Evolutionary conservation across 2,888 invertebrate species (phyloP), one percentile per base, ranked within the genome.

Genomic region (Teleogryllus oceanicus): DNA sequence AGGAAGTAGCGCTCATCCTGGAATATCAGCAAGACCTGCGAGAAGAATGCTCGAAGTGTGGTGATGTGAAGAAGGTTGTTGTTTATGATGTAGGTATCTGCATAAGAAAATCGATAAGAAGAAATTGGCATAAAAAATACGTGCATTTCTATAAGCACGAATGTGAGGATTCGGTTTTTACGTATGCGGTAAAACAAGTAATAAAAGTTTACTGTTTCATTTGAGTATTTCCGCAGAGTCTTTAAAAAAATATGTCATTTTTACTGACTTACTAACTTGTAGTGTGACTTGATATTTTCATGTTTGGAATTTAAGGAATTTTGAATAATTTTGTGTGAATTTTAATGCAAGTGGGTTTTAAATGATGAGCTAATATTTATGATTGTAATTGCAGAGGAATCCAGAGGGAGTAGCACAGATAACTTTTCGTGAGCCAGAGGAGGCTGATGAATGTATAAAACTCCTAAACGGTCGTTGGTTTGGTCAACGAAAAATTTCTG

Each of bases 321-420:
- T n/a, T n/a, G 37, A 37, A 37, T 37, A 5, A 37, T 37, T 37
- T 37, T 37, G 37, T 37, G 8, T 37, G 8, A 5, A 37, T 37
- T 37, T 37, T 37, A 37, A 37, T 37, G 37, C 8, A 37, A 37
- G 5, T 37, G 37, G 37, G 8, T 37, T 37, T 8, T 13, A 62
- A 62, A 0, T 62, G n/a, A 62, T 62, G 1, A 62, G 4, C 12
- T 8, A 62, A 62, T 13, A 62, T 16, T 16, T 62, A 16, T 62
- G 0, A 62, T 62, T 62, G 62, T 62, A n/a, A 84, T 85, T 84
- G 76, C 86, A 94, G 93, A 89, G 96, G 83, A 95, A 99, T 89
- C 94, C 95, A 0, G 98, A 98, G 84, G 99, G 99, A 37, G 93
- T 99, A 0, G 96, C 96, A 1, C 94, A 97, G 84, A 92, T 99